These are phyloP conservation scores for Phoxinus phoxinus DNA, from an alignment of 2,113 vertebrate genomes.

Conservation along the genomic window DNA sequence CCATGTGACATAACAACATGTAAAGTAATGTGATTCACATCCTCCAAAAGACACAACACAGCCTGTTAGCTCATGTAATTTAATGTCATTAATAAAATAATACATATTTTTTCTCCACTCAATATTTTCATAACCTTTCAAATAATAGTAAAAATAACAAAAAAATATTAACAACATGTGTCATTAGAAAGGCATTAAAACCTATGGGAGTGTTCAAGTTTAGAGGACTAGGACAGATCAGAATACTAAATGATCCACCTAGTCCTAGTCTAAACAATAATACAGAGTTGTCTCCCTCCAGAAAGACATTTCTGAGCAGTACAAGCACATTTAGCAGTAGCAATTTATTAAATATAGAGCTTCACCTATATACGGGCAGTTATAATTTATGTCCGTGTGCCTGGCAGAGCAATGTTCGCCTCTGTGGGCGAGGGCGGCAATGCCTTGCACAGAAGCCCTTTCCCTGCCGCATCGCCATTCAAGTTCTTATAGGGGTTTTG, in stretches of 20 bases:
- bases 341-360: conserved; percentile 11
- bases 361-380: neutral
- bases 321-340: conserved; percentile 23
- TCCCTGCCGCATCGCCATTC: conserved; percentile 75
- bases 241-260: conserved; percentile 23
- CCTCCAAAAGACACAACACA: neutral
- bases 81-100: conserved; percentile 58
- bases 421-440: conserved; percentile 69
- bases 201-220: conserved; percentile 6
- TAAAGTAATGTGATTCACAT: neutral
- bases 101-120: conserved; percentile 17
- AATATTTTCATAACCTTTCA: conserved; percentile 29
- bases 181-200: conserved; percentile 23
- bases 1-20: neutral
- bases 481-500: conserved; percentile 83
- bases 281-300: neutral
- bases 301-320: neutral
- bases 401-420: conserved; percentile 82
- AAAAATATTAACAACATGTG: conserved; percentile 13
- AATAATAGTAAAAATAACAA: conserved; percentile 48
- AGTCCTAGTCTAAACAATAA: conserved; percentile 9
- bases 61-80: conserved; percentile 19
- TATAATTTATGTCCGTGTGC: conserved; percentile 79
- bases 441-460: conserved; percentile 78
- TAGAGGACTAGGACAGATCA: conserved; percentile 10